Conservation (phyloP, 2,797 vertebrate genomes). For the Hozukius guyotensis region DNA sequence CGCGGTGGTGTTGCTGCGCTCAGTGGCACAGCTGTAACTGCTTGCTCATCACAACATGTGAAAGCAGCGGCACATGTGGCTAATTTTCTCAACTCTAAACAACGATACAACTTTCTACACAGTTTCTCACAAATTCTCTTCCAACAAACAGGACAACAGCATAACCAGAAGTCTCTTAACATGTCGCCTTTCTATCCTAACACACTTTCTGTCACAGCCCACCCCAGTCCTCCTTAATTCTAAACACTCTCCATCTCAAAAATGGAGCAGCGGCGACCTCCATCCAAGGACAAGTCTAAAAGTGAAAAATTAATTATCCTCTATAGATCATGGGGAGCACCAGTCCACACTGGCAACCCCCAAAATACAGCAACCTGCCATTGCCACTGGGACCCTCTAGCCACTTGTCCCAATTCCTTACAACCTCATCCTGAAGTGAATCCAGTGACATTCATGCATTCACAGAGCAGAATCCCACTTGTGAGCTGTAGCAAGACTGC, state of each 20-base stretch:
- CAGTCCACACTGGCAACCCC: conserved; percentile 51
- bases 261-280: conserved; percentile 70
- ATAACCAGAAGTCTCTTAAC: not conserved
- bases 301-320: conserved; percentile 78
- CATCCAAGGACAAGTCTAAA: conserved; percentile 74
- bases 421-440: conserved; percentile 47
- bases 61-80: not conserved
- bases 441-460: conserved; percentile 30
- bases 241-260: conserved; percentile 38
- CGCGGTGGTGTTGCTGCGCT: not conserved
- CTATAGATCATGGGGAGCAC: conserved; percentile 51
- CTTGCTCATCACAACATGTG: conserved; percentile 14
- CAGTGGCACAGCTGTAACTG: not conserved
- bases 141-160: not conserved
- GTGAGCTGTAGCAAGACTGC: not conserved
- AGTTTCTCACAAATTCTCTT: not conserved
- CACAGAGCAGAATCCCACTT: not conserved
- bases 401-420: conserved; percentile 69
- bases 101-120: not conserved
- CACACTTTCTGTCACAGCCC: conserved; percentile 9
- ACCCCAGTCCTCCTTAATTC: conserved; percentile 10
- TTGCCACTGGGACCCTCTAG: conserved; percentile 60
- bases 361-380: conserved; percentile 68
- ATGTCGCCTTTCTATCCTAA: conserved; percentile 1
- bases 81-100: not conserved